Percentiles rank a stretch among this genome's conserved stretches.
Evolutionary conservation across 2,797 vertebrate genomes (phyloP).

Genomic region (Paguma larvata): DNA sequence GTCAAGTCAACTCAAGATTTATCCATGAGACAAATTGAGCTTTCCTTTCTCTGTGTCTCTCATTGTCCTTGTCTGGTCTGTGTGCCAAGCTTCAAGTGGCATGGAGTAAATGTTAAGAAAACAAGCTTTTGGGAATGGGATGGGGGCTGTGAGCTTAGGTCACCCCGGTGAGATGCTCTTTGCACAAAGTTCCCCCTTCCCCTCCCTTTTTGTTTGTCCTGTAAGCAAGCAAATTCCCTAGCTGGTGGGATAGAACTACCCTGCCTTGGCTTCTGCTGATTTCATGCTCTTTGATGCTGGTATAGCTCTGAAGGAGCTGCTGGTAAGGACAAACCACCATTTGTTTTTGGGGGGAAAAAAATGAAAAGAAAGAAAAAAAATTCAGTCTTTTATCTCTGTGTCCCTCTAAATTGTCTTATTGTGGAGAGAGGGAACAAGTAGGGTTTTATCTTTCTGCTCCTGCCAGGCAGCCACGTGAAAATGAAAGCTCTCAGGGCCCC

Average conservation of each 20-base stretch:
- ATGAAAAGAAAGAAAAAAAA: not conserved
- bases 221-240: not conserved
- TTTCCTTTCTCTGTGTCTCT: not conserved
- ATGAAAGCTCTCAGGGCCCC: slow-evolving; percentile 40
- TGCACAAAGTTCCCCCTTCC: not conserved
- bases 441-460: slow-evolving; percentile 67
- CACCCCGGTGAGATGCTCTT: not conserved
- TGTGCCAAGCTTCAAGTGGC: slow-evolving; percentile 40
- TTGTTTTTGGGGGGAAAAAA: slow-evolving; percentile 56
- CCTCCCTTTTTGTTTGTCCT: not conserved
- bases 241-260: not conserved
- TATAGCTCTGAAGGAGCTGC: slow-evolving; percentile 21
- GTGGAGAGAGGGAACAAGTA: slow-evolving; percentile 64
- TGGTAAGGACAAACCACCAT: slow-evolving; percentile 70
- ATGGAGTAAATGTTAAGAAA: slow-evolving; percentile 11
- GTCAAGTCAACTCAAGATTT: not conserved
- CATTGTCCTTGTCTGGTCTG: not conserved
- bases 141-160: not conserved
- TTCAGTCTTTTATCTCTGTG: slow-evolving; percentile 69
- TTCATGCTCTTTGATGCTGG: slow-evolving; percentile 61
- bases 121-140: not conserved
- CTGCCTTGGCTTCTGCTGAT: not conserved
- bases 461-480: not conserved
- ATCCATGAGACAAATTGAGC: not conserved
- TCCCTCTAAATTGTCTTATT: slow-evolving; percentile 59